Evolutionary conservation across 2,113 vertebrate genomes (phyloP), one percentile per base, ranked within the genome.

Genomic region (Cervus canadensis): DNA sequence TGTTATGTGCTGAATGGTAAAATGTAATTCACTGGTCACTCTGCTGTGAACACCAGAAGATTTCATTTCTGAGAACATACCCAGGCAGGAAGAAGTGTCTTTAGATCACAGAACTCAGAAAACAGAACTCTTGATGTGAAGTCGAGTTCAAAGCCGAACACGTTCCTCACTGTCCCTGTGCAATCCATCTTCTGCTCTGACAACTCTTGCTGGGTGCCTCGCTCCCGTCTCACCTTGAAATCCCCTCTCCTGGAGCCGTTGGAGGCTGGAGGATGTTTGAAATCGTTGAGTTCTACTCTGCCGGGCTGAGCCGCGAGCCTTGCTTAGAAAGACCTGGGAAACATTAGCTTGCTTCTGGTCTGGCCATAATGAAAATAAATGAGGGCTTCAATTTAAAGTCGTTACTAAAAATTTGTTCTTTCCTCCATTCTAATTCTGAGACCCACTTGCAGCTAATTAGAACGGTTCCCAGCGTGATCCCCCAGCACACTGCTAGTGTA

Each of bases 381-480:
- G 98, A 98, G 98, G 97, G 97, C 98, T 98, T 98, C 98, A 98
- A 98, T 99, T 99, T 98, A 92, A 98, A 98, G 98, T 97, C 98
- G 98, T 99, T 99, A 98, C 98, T 98, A 98, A 99, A 98, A 99
- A 99, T 98, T 99, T 99, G 98, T 99, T 98, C 98, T 99, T 99
- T 99, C 99, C 98, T 99, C 98, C 98, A 94, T 98, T 97, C 96
- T 98, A 97, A 99, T 99, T 98, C 98, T 96, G 92, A 98, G 98
- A 98, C 91, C 86, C 98, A 97, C 98, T 99, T 96, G 98, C 98
- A 98, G 98, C 97, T 99, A 99, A 99, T 99, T 98, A 99, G 98
- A 98, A 98, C 0, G 95, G 98, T 98, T 86, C 67, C 97, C 78
- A 98, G 98, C 98, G 89, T 87, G 93, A 98, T 98, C 98, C 97